These are phyloP conservation scores for Anorthoa munda DNA, from an alignment of 2,888 invertebrate genomes.

Conservation along the genomic window DNA sequence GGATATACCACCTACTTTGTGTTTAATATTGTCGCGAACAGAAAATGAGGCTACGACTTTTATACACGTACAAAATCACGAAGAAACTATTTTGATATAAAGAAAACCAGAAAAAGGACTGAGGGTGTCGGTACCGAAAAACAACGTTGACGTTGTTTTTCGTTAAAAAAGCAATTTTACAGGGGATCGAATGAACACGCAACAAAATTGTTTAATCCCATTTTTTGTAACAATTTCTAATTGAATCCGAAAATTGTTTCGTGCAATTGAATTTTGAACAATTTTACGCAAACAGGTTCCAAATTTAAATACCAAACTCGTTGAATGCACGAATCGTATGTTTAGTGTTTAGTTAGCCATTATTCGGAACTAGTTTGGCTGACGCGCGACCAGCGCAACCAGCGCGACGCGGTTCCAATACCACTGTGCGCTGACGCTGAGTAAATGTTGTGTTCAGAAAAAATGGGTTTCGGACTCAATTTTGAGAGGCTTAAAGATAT, in stretches of 20 bases:
- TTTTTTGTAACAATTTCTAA: background rate
- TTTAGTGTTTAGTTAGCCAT: conserved; percentile 9
- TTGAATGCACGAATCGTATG: background rate
- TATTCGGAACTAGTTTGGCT: no score
- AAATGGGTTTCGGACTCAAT: background rate
- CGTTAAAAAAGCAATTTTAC: background rate
- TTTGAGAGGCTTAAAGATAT: background rate
- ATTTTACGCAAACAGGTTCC: background rate
- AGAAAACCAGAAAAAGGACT: background rate
- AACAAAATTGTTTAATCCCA: background rate
- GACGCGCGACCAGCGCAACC: no score
- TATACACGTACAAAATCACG: background rate
- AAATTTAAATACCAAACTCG: conserved; percentile 18
- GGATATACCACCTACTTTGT: conserved; percentile 25
- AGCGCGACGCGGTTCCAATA: no score
- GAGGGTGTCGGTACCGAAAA: background rate
- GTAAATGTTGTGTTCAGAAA: background rate
- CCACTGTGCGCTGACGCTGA: background rate
- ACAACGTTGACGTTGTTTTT: background rate
- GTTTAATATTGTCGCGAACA: background rate
- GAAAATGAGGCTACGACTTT: background rate
- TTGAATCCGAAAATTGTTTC: background rate
- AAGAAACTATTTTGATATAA: background rate
- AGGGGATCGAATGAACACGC: background rate
- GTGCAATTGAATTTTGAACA: background rate